Conservation (phyloP, 2,113 vertebrate species). For the Ciconia stormi region DNA sequence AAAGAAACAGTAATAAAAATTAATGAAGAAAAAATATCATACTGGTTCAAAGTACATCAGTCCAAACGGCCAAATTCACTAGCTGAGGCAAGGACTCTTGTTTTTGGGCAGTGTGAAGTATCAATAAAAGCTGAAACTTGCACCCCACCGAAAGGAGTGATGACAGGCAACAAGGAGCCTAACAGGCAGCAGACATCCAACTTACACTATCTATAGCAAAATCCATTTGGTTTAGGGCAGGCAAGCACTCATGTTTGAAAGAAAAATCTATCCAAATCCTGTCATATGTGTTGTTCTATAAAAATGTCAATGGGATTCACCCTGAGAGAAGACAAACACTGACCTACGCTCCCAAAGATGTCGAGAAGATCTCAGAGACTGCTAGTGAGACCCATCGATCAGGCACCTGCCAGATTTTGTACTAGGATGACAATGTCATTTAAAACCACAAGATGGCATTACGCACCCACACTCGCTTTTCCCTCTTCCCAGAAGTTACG, state of each 20-base stretch:
- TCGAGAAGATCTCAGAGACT: not conserved
- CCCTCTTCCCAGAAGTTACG: not conserved
- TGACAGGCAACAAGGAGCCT: not conserved
- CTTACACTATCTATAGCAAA: not conserved
- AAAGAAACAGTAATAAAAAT: not conserved
- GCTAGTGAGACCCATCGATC: not conserved
- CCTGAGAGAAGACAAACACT: fast-evolving
- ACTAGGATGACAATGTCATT: not conserved
- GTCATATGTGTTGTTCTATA: not conserved
- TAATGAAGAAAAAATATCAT: not conserved
- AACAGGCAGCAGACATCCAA: not conserved
- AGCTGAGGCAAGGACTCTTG: not conserved
- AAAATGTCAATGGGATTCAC: not conserved
- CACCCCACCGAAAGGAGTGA: not conserved
- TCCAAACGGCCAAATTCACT: not conserved
- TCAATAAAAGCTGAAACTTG: not conserved
- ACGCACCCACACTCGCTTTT: not conserved
- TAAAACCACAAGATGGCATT: conserved; percentile 65
- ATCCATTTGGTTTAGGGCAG: not conserved
- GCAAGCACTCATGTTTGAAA: not conserved
- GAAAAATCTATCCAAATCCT: not conserved
- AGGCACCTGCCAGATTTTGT: not conserved
- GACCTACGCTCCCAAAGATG: not conserved
- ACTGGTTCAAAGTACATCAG: not conserved
- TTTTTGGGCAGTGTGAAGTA: not conserved